These are phyloP conservation scores for Pharmacophagus antenor DNA, from an alignment of 2,888 invertebrate genomes.

Conservation along the genomic window DNA sequence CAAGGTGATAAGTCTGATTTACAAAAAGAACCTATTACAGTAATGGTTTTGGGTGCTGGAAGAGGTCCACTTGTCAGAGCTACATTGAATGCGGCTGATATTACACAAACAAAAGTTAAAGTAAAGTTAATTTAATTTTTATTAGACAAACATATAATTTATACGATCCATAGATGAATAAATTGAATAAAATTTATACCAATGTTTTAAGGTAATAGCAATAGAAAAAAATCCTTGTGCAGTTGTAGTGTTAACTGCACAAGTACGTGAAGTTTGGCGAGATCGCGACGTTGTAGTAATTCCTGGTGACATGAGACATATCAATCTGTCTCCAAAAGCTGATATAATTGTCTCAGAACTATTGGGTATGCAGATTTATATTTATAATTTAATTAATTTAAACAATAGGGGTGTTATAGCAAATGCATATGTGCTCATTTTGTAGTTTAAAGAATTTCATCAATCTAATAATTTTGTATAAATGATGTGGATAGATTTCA, in stretches of 20 bases:
- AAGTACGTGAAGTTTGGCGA: constrained; percentile 89
- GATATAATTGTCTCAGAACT: constrained; percentile 98
- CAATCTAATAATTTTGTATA: no score
- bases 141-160: no score
- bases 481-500: no score
- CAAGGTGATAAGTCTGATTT: constrained; percentile 44
- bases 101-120: constrained; percentile 86
- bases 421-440: no score
- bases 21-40: constrained; percentile 64
- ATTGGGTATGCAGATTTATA: constrained; percentile 81
- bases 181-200: no score
- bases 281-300: constrained; percentile 87
- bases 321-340: constrained; percentile 90
- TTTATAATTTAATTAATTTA: background rate
- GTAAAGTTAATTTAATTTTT: constrained; percentile 41
- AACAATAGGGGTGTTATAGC: no score
- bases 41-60: constrained; percentile 97
- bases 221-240: constrained; percentile 99
- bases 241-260: constrained; percentile 89
- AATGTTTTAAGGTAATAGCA: constrained; percentile 85
- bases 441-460: no score
- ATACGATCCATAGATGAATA: no score
- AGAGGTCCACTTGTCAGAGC: constrained; percentile 96
- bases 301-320: constrained; percentile 92
- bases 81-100: constrained; percentile 90